Evolutionary conservation across 2,113 vertebrate genomes (phyloP), one percentile per base, ranked within the genome.

Genomic region (Clarias magur): DNA sequence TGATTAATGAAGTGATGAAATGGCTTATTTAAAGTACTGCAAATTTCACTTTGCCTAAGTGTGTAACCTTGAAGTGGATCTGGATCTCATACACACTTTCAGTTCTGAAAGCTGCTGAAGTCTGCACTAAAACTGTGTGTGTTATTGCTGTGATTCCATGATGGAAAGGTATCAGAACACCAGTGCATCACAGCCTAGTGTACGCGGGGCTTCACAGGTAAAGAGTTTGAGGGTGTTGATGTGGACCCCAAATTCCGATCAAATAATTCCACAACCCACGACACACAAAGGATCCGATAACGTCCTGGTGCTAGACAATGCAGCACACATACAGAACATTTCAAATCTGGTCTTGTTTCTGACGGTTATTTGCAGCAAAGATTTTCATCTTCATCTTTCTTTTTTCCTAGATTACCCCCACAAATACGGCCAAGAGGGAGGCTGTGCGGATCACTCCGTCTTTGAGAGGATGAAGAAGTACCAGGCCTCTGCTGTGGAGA

Each of bases 391-490:
- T 67, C 65, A 56, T 73, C 67, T n/a, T 25, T 76, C 67, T 82
- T 16, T 27, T 0, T 21, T 30, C 93, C 85, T 91, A 97, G 96
- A 95, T 89, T 97, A 96, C 87, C 96, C 96, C 15, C 96, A 97
- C 92, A 97, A 97, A 91, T 97, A 97, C 17, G 97, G 97, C 87
- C 92, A 95, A 67, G 95, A 96, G 89, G 96, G 96, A 34, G 96
- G 97, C 81, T 97, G 97, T 94, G 97, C 96, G 73, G 96, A 97
- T 92, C 95, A 94, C 88, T 95, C 96, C 0, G 96, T 97, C 6
- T 96, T 97, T 90, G 95, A 97, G 92, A 96, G 93, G 90, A 97
- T 97, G 96, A 95, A 91, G 88, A 95, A 94, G 83, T 97, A 96
- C 92, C 97, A 97, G 92, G 93, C 93, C 91, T 95, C 95, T 83